phyloP scores from a whole-genome alignment of 1,140 invertebrate genomes.

The Scaptodrosophila lebanonensis region DNA sequence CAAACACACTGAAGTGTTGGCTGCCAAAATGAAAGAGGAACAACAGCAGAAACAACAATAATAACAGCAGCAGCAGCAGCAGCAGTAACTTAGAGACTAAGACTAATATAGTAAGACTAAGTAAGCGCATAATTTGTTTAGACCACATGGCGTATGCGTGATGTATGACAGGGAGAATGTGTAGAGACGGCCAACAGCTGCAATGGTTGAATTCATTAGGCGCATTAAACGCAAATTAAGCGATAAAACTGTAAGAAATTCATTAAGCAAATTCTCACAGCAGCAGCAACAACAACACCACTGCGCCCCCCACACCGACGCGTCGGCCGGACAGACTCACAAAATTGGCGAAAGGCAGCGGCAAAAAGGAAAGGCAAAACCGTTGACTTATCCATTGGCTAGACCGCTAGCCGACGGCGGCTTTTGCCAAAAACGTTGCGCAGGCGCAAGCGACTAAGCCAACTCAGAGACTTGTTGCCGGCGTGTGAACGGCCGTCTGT shows the following conservation, averaged over 20 bases:
- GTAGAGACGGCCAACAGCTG: conserved; percentile 31
- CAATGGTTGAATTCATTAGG: conserved; percentile 64
- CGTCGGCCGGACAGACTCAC: conserved; percentile 26
- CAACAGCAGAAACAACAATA: no score
- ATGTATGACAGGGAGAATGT: conserved; percentile 39
- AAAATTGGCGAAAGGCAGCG: conserved; percentile 35
- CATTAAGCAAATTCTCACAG: conserved; percentile 67
- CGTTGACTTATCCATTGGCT: background rate
- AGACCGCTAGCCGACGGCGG: background rate
- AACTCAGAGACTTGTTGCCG: conserved; percentile 14
- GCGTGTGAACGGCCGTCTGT: background rate
- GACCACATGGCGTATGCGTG: conserved; percentile 61
- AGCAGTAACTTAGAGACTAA: no score
- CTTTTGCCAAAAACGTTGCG: conserved; percentile 43
- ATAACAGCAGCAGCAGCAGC: no score
- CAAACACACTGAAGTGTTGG: no score
- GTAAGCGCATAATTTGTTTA: conserved; percentile 25
- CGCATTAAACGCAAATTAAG: conserved; percentile 52
- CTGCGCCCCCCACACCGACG: no score
- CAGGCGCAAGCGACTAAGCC: conserved; percentile 40
- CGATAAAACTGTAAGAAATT: conserved; percentile 65
- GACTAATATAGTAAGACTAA: conserved; percentile 20
- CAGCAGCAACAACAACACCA: conserved; percentile 34
- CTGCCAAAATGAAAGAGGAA: no score
- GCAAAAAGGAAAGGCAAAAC: conserved; percentile 36